A percentile compares a stretch with the other conserved stretches of the same genome.
Conservation (phyloP, 2,888 invertebrate species). For the Pristionchus mayeri region DNA sequence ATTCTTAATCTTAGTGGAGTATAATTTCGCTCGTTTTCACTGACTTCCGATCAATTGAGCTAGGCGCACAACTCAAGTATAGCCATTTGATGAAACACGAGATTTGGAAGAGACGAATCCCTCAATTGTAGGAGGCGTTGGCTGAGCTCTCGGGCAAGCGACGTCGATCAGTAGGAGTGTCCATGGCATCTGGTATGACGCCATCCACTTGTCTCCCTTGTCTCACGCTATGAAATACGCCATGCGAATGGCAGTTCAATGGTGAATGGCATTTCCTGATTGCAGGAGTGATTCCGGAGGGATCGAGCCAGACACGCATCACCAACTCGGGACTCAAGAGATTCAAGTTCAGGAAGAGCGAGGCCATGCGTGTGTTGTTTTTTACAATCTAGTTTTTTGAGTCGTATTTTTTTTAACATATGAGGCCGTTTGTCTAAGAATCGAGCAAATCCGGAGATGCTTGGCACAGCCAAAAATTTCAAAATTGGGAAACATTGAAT, state of each 20-base stretch:
- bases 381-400: not conserved
- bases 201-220: too few relatives aligned
- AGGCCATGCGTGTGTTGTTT: not conserved
- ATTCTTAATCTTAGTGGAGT: not conserved
- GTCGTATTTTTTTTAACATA: too few relatives aligned
- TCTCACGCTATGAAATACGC: too few relatives aligned
- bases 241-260: not conserved
- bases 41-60: not conserved
- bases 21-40: too few relatives aligned
- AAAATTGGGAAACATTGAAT: too few relatives aligned
- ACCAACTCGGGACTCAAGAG: not conserved
- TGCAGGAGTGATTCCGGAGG: not conserved
- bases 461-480: too few relatives aligned
- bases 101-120: not conserved
- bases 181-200: not conserved
- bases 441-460: too few relatives aligned
- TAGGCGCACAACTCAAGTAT: not conserved
- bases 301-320: constrained; percentile 15
- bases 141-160: not conserved
- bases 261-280: not conserved
- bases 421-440: too few relatives aligned
- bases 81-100: not conserved
- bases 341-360: constrained; percentile 43
- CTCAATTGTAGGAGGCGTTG: not conserved
- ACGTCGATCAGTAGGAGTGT: not conserved